Evolutionary conservation across 2,113 vertebrate genomes (phyloP).

Genomic region (Proterorhinus semilunaris): DNA sequence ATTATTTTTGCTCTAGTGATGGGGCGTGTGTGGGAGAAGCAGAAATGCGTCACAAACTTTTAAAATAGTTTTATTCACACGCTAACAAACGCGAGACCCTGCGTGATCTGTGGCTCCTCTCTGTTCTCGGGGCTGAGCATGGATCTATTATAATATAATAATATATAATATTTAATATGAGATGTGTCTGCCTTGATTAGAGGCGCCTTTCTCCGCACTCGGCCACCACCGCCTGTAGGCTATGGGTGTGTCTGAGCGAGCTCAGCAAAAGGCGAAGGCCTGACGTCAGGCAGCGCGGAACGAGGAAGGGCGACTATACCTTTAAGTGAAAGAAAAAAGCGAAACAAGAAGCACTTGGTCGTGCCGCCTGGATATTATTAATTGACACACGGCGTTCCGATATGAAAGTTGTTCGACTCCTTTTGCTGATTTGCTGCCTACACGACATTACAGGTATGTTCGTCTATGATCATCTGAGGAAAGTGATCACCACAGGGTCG

Average conservation of each 20-base stretch:
- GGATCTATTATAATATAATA: too few species aligned
- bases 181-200: too few species aligned
- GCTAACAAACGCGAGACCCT: too few species aligned
- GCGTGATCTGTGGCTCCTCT: too few species aligned
- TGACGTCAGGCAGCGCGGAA: constrained; percentile 27
- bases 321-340: constrained; percentile 58
- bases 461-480: constrained; percentile 1
- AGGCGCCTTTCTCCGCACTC: too few species aligned
- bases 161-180: too few species aligned
- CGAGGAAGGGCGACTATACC: constrained; percentile 56
- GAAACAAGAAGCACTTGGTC: constrained; percentile 46
- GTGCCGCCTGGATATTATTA: constrained; percentile 5
- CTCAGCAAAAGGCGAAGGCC: constrained; percentile 24
- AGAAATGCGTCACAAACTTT: too few species aligned
- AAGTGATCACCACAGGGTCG: constrained; percentile 36
- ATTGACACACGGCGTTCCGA: constrained; percentile 48
- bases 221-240: too few species aligned
- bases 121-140: too few species aligned
- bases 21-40: too few species aligned
- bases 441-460: constrained; percentile 65
- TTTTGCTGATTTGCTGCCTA: constrained; percentile 63
- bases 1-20: too few species aligned
- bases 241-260: constrained; percentile 42
- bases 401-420: constrained; percentile 64
- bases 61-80: too few species aligned